Evolutionary conservation across 2,797 vertebrate genomes (phyloP).

Genomic region (Buphagus erythrorhynchus): DNA sequence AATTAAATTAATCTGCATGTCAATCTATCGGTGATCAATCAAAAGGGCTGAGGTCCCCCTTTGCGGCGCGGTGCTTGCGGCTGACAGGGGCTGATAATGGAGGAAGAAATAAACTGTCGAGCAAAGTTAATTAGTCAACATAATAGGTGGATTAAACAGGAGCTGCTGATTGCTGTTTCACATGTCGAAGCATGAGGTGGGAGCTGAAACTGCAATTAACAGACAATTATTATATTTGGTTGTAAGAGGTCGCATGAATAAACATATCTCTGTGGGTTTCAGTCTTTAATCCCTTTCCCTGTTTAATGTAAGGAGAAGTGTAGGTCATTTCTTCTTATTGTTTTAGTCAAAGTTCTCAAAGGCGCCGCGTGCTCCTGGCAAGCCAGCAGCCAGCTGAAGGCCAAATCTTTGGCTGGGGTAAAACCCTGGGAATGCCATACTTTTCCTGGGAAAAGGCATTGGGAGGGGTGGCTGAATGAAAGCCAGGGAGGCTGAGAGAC

Average conservation of each 20-base stretch:
- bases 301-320: conserved; percentile 81
- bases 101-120: conserved; percentile 85
- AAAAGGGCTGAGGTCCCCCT: conserved; percentile 78
- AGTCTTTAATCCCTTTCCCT: conserved; percentile 76
- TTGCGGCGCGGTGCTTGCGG: conserved; percentile 77
- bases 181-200: conserved; percentile 80
- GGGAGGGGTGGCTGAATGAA: not conserved
- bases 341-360: conserved; percentile 74
- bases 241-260: conserved; percentile 85
- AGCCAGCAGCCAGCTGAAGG: not conserved
- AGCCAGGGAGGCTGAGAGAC: not conserved
- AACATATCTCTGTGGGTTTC: conserved; percentile 82
- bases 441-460: not conserved
- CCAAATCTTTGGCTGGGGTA: not conserved
- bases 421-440: not conserved
- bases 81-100: conserved; percentile 89
- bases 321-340: conserved; percentile 80
- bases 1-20: conserved; percentile 92
- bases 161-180: conserved; percentile 82
- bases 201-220: conserved; percentile 84
- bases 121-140: conserved; percentile 89
- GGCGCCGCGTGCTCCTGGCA: not conserved
- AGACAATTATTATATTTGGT: conserved; percentile 88
- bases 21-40: conserved; percentile 90
- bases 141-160: conserved; percentile 88